Conservation (phyloP, 1,140 invertebrate genomes). For the Gryllus bimaculatus region DNA sequence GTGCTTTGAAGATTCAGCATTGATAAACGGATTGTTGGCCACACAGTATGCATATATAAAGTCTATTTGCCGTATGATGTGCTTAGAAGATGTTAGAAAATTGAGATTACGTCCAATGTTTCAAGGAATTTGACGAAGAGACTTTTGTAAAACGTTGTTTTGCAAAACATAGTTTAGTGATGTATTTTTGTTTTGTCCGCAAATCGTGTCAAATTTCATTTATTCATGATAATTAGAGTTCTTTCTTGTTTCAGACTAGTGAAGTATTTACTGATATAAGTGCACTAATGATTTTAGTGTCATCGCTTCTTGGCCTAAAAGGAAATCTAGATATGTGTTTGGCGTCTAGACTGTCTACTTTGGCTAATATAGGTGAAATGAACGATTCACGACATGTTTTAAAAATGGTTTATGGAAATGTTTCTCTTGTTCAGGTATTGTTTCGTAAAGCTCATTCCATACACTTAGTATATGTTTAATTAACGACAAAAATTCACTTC, state of each 20-base stretch:
- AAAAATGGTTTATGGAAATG: slow-evolving; percentile 80
- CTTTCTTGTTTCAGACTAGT: slow-evolving; percentile 57
- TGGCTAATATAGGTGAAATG: slow-evolving; percentile 79
- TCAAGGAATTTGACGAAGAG: neutral
- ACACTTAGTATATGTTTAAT: neutral
- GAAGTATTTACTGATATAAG: slow-evolving; percentile 68
- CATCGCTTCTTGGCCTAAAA: slow-evolving; percentile 87
- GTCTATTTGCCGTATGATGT: too few relatives aligned
- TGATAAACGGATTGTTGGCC: too few relatives aligned
- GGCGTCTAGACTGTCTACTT: slow-evolving; percentile 85
- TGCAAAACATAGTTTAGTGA: neutral
- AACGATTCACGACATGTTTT: slow-evolving; percentile 51
- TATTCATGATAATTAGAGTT: neutral
- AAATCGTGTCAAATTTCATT: neutral
- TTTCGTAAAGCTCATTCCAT: neutral
- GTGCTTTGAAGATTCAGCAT: too few relatives aligned
- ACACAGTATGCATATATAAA: too few relatives aligned
- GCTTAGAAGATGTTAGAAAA: too few relatives aligned
- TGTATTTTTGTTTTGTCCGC: neutral
- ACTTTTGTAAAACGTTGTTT: neutral
- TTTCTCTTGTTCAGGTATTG: slow-evolving; percentile 80
- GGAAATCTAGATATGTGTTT: slow-evolving; percentile 97
- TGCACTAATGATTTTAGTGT: slow-evolving; percentile 84
- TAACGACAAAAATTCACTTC: neutral
- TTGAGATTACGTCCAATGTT: too few relatives aligned